Evolutionary conservation across 2,113 vertebrate species (phyloP), one percentile per base, ranked within the genome.

Genomic region (Chelonoidis abingdonii): DNA sequence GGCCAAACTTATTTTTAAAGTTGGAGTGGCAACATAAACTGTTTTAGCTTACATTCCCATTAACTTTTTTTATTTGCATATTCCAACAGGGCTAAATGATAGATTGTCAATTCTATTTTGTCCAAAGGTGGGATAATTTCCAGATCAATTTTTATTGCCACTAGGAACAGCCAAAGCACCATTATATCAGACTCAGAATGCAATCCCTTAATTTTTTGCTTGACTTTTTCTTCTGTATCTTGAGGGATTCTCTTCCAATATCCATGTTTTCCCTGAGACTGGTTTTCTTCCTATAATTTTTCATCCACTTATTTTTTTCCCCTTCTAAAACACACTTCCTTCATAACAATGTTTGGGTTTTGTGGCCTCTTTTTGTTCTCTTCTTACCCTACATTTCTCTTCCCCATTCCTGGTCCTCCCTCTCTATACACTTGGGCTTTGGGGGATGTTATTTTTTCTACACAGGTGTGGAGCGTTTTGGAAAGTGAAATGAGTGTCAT

Each of bases 371-470:
- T 47, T 62, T 92, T 88, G 81, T 87, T 62, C 50, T 83, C 57
- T 56, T 69, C n/a, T 38, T 75, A 44, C 19, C 72, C 38, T 44
- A 22, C 25, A 75, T 75, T 84, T 82, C 56, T 80, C 57, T 83
- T 92, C 24, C 57, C 59, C 31, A 3, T 19, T 35, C 0, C 0
- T 49, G 1, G 49, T 1, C 52, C 5, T 4, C 83, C 80, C 41
- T 92, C 86, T 52, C 86, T 52, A 47, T 2, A 94, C 8, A n/a
- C 21, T 7, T 35, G 16, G n/a, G 12, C 10, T 53, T 56, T 25
- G 79, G 6, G 8, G 79, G 8, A 53, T 22, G 1, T 1, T 4
- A 44, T 56, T 17, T 84, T 65, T 65, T 13, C 38, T 80, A 84
- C 81, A 80, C 53, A 83, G 27, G 10, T 21, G 62, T 38, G 38